These are phyloP conservation scores for Tipula lateralis DNA, from an alignment of 2,888 invertebrate species.

Conservation along the genomic window DNA sequence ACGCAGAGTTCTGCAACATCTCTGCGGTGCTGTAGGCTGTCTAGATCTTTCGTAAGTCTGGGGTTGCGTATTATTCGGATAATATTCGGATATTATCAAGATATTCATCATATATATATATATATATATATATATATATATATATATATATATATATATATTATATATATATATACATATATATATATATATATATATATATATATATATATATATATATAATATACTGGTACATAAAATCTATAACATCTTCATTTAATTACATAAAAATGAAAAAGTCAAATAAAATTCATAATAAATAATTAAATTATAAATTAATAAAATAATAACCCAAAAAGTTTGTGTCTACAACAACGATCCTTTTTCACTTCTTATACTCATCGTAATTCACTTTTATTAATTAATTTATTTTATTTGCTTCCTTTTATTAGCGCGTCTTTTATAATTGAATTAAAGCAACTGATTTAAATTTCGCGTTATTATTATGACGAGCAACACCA, in stretches of 20 bases:
- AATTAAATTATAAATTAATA: constrained; percentile 11
- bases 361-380: not conserved
- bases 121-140: not conserved
- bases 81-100: too few relatives aligned
- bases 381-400: not conserved
- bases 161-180: not conserved
- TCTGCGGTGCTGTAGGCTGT: too few relatives aligned
- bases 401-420: not conserved
- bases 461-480: not conserved
- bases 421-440: not conserved
- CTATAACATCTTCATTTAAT: not conserved
- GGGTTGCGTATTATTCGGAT: too few relatives aligned
- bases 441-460: not conserved
- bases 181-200: not conserved
- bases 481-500: not conserved
- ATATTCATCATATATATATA: too few relatives aligned
- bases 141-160: not conserved
- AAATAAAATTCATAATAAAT: not conserved
- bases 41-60: too few relatives aligned
- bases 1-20: too few relatives aligned
- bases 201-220: not conserved
- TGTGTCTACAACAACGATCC: not conserved
- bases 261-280: not conserved
- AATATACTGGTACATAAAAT: not conserved
- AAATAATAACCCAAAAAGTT: not conserved